phyloP scores from a whole-genome alignment of 2,113 vertebrate species.

The Amblyopsis rosae region DNA sequence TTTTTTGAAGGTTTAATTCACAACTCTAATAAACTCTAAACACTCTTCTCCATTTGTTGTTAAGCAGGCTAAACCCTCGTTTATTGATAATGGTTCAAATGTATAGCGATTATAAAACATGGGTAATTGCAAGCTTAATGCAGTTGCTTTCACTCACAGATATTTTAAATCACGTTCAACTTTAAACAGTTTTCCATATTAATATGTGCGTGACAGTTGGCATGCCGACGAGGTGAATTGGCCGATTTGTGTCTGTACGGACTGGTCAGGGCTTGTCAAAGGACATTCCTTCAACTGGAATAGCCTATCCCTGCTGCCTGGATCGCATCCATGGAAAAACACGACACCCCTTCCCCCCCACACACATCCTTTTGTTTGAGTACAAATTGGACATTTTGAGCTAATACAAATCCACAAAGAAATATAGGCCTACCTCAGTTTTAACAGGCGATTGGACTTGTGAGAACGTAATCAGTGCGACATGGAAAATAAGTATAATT shows the following conservation, averaged over 20 bases:
- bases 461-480: no score
- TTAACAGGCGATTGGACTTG: no score
- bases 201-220: not conserved
- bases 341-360: no score
- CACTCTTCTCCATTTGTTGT: no score
- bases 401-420: no score
- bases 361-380: no score
- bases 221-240: not conserved
- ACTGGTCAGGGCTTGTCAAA: not conserved
- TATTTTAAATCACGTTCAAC: slow-evolving; percentile 8
- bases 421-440: no score
- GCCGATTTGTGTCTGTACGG: not conserved
- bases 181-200: not conserved
- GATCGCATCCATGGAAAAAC: no score
- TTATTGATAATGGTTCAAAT: slow-evolving; percentile 6
- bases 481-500: no score
- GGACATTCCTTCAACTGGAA: not conserved
- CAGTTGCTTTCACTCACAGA: not conserved
- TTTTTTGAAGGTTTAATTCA: no score
- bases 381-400: not conserved
- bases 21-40: no score
- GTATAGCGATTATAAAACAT: slow-evolving; percentile 19
- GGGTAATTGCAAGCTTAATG: slow-evolving; percentile 21
- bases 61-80: no score
- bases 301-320: not conserved